A percentile compares a stretch with the other conserved stretches of the same genome.
Evolutionary conservation across 2,888 invertebrate species (phyloP).

Genomic region (Morpho helenor): DNA sequence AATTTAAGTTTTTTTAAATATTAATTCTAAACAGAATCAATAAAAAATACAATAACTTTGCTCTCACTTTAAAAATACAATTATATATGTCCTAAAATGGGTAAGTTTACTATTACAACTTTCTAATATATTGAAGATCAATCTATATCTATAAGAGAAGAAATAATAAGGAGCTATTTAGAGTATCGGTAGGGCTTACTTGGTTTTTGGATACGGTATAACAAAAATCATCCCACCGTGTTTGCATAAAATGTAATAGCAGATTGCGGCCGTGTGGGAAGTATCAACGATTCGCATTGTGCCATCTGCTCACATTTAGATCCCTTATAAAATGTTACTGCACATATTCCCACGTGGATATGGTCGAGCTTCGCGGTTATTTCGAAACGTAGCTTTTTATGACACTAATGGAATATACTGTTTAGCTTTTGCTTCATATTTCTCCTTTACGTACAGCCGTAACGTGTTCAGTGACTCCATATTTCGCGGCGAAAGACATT

Average conservation of each 20-base stretch:
- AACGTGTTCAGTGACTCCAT: conserved; percentile 22
- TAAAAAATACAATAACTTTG: too few relatives aligned
- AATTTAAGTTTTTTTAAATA: too few relatives aligned
- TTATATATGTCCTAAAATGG: too few relatives aligned
- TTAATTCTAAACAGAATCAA: too few relatives aligned
- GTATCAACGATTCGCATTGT: conserved; percentile 66
- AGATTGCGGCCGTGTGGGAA: conserved; percentile 67
- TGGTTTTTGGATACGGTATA: conserved; percentile 44
- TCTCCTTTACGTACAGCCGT: conserved; percentile 43
- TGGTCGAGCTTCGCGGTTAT: conserved; percentile 59
- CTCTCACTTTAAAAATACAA: too few relatives aligned
- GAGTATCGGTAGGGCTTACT: conserved; percentile 19
- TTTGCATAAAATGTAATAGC: conserved; percentile 75
- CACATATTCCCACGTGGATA: conserved; percentile 74
- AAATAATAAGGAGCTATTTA: conserved; percentile 2
- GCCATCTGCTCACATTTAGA: conserved; percentile 76
- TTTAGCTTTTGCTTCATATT: conserved; percentile 57
- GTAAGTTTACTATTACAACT: too few relatives aligned
- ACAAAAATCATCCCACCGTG: conserved; percentile 61
- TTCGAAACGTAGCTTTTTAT: conserved; percentile 70
- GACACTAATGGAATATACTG: conserved; percentile 72
- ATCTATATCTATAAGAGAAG: too few relatives aligned
- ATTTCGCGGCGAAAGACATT: background rate
- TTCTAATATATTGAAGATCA: too few relatives aligned
- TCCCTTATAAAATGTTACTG: conserved; percentile 77